Evolutionary conservation across 2,797 vertebrate species (phyloP).

Genomic region (Amazonetta brasiliensis): DNA sequence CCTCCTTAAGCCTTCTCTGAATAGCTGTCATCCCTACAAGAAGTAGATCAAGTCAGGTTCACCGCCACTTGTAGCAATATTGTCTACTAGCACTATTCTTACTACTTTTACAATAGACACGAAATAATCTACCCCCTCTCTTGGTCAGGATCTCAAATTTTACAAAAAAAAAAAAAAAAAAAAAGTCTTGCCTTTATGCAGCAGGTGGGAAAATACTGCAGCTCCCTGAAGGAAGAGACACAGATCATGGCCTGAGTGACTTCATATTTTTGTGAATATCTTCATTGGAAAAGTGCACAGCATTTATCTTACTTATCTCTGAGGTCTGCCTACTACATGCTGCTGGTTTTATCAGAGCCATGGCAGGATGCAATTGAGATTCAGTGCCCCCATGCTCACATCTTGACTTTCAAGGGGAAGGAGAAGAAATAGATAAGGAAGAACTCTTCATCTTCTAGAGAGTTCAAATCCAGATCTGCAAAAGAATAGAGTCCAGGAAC

Average conservation of each 20-base stretch:
- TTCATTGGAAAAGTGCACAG: not conserved
- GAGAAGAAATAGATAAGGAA: constrained; percentile 18
- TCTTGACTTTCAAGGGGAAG: not conserved
- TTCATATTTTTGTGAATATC: constrained; percentile 10
- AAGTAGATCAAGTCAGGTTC: not conserved
- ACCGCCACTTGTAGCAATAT: not conserved
- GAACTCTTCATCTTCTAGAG: not conserved
- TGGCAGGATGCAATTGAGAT: constrained; percentile 14
- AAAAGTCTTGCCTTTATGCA: not conserved
- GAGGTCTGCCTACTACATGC: not conserved
- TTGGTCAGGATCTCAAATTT: not conserved
- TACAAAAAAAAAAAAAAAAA: not conserved
- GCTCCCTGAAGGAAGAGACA: not conserved
- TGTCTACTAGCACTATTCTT: not conserved
- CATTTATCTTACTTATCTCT: constrained; percentile 37
- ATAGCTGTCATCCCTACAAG: not conserved
- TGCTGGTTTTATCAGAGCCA: not conserved
- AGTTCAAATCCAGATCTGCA: not conserved
- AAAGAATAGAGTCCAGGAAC: not conserved
- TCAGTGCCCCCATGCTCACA: not conserved
- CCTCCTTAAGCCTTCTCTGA: not conserved
- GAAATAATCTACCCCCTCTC: not conserved
- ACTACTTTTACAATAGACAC: not conserved
- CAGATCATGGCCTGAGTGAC: not conserved
- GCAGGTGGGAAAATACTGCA: not conserved